Conservation (phyloP, 2,888 invertebrate species). For the Drosophila cognata region DNA sequence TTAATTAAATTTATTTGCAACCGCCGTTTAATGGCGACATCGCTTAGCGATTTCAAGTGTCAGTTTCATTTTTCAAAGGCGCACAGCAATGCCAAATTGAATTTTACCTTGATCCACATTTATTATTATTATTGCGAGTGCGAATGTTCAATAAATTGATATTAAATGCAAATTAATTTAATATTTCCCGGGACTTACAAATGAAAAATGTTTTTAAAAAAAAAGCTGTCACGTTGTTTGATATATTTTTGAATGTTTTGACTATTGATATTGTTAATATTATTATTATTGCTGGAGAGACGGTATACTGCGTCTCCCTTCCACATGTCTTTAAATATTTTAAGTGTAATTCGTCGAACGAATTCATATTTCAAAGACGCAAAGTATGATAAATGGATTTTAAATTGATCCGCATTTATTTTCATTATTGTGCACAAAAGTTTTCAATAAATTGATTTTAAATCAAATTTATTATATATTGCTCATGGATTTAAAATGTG, state of each 20-base stretch:
- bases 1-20: constrained; percentile 61
- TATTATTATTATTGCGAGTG: neutral
- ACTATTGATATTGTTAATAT: neutral
- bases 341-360: neutral
- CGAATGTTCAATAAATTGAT: neutral
- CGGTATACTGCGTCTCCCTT: no score
- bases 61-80: neutral
- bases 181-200: neutral
- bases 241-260: neutral
- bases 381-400: neutral
- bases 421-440: neutral
- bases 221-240: neutral
- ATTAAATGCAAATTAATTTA: neutral
- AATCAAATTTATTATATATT: neutral
- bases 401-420: neutral
- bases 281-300: neutral
- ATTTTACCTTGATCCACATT: constrained; percentile 3
- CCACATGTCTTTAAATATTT: neutral
- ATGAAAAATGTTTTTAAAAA: neutral
- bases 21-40: constrained; percentile 42
- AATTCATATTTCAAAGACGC: neutral
- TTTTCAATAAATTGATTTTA: neutral
- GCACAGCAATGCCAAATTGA: neutral
- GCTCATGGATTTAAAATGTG: neutral
- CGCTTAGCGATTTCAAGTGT: constrained; percentile 42